Percentiles rank a stretch among this genome's conserved stretches.
These are phyloP conservation scores for Aplochiton taeniatus DNA, from an alignment of 2,797 vertebrate genomes.

Conservation along the genomic window DNA sequence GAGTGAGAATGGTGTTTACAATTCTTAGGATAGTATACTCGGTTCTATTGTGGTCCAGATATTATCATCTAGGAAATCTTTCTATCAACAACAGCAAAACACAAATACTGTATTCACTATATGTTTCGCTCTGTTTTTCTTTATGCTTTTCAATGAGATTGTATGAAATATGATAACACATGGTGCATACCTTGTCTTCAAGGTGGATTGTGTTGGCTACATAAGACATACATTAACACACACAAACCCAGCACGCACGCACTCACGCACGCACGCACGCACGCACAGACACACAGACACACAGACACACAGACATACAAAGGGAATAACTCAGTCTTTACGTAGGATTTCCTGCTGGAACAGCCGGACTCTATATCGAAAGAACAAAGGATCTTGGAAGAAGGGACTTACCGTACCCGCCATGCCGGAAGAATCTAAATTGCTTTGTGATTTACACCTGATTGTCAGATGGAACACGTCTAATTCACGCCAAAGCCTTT, in stretches of 20 bases:
- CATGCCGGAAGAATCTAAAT: constrained; percentile 33
- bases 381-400: constrained; percentile 36
- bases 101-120: constrained; percentile 5
- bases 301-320: constrained; percentile 10
- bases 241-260: constrained; percentile 13
- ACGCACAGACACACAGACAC: constrained; percentile 16
- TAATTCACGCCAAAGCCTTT: constrained; percentile 14
- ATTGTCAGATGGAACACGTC: constrained; percentile 10
- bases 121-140: constrained; percentile 7
- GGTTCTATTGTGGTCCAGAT: too few relatives aligned
- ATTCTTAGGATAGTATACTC: too few relatives aligned
- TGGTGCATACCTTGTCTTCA: constrained; percentile 34
- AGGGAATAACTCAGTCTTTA: constrained; percentile 18
- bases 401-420: constrained; percentile 10
- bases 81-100: constrained; percentile 6
- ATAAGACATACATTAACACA: background rate
- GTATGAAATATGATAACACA: constrained; percentile 30
- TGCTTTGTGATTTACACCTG: constrained; percentile 41
- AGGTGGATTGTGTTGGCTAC: constrained; percentile 4
- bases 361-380: constrained; percentile 39
- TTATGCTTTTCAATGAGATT: constrained; percentile 20
- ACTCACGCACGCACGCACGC: constrained; percentile 2
- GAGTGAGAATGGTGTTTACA: background rate
- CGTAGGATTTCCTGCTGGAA: constrained; percentile 21
- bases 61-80: too few relatives aligned